A percentile compares a stretch with the other conserved stretches of the same genome.
These are phyloP conservation scores for Micropoecilia bifurca DNA, from an alignment of 2,797 vertebrate species.

Conservation along the genomic window DNA sequence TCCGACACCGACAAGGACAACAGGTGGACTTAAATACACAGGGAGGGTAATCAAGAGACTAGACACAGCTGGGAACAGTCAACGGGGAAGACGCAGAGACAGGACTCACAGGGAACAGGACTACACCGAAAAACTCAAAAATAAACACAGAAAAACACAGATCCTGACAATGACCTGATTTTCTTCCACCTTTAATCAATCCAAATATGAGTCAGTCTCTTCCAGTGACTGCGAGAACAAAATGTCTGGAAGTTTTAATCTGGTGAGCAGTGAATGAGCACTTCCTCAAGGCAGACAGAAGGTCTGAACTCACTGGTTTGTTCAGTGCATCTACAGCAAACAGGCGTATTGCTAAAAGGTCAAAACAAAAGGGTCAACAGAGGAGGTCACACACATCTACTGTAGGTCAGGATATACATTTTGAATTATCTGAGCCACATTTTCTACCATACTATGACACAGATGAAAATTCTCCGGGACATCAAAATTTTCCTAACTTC, in stretches of 20 bases:
- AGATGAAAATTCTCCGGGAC: conserved; percentile 65
- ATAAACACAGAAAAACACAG: too few relatives aligned
- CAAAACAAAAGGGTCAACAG: conserved; percentile 36
- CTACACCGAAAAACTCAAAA: too few relatives aligned
- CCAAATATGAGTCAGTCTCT: conserved; percentile 55
- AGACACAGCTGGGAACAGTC: too few relatives aligned
- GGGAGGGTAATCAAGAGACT: too few relatives aligned
- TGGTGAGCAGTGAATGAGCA: conserved; percentile 53
- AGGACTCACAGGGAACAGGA: too few relatives aligned
- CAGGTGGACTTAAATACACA: too few relatives aligned
- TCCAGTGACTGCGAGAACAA: conserved; percentile 51
- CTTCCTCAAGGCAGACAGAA: conserved; percentile 58
- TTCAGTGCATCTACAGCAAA: conserved; percentile 28
- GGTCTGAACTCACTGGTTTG: conserved; percentile 61
- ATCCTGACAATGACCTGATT: conserved; percentile 62
- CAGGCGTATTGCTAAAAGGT: conserved; percentile 48
- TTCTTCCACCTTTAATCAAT: conserved; percentile 53
- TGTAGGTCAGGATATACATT: conserved; percentile 17
- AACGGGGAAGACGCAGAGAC: too few relatives aligned
- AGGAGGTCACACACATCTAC: background rate
- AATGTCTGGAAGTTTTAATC: conserved; percentile 65
- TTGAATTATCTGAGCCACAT: conserved; percentile 22
- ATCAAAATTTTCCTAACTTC: conserved; percentile 30
- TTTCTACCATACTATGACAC: conserved; percentile 44
- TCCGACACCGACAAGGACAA: too few relatives aligned